A percentile compares a stretch with the other conserved stretches of the same genome.
Evolutionary conservation across 2,888 invertebrate species (phyloP).

Genomic region (Drosophila paramelanica): DNA sequence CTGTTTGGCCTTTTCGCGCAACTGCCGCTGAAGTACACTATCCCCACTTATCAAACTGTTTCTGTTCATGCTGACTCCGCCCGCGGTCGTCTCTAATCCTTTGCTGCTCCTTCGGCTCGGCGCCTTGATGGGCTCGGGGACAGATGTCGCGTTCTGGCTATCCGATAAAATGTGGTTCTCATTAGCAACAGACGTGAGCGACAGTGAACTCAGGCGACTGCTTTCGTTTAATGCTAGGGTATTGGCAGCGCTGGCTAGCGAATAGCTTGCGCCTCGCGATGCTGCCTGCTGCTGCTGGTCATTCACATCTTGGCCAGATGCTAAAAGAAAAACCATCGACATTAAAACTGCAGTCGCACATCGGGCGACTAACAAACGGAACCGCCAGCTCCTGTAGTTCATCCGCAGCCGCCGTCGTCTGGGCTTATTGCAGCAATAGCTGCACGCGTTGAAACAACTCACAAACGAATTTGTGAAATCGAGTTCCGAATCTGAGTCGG

Average conservation of each 20-base stretch:
- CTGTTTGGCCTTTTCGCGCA: slow-evolving; percentile 87
- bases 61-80: slow-evolving; percentile 52
- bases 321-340: slow-evolving; percentile 36
- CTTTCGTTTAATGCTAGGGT: background rate
- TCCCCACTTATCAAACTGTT: slow-evolving; percentile 71
- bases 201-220: background rate
- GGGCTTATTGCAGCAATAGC: slow-evolving; percentile 8
- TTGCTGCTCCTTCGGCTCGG: slow-evolving; percentile 14
- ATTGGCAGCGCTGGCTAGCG: background rate
- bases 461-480: background rate
- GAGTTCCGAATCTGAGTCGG: background rate
- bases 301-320: slow-evolving; percentile 30
- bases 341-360: slow-evolving; percentile 25
- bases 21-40: slow-evolving; percentile 80
- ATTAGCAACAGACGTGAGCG: background rate
- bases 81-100: background rate
- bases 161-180: background rate
- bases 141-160: background rate
- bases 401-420: background rate
- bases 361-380: slow-evolving; percentile 20
- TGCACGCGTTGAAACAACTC: background rate
- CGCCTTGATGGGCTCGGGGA: slow-evolving; percentile 3
- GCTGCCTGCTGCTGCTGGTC: slow-evolving; percentile 9
- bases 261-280: slow-evolving; percentile 3
- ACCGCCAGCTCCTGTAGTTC: slow-evolving; percentile 9